These are phyloP conservation scores for Ridgeia piscesae DNA, from an alignment of 1,140 invertebrate genomes.

Conservation along the genomic window DNA sequence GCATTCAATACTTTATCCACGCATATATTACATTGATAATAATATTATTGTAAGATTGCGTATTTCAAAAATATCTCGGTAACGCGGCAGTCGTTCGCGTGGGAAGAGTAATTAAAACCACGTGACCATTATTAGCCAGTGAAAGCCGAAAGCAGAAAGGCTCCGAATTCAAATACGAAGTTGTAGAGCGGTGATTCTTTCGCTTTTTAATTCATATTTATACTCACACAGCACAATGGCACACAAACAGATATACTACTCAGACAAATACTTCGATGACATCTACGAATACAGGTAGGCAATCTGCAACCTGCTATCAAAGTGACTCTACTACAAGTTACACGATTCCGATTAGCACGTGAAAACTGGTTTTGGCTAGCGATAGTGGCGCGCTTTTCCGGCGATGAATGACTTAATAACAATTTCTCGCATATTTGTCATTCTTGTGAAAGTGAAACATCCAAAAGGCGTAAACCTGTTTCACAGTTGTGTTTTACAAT, in stretches of 20 bases:
- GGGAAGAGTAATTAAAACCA: neutral
- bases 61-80: neutral
- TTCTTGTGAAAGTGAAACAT: neutral
- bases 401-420: neutral
- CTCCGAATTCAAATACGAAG: conserved; percentile 15
- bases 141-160: neutral
- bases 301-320: neutral
- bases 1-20: neutral
- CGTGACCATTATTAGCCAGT: neutral
- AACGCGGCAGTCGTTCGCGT: neutral
- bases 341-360: neutral
- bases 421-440: neutral
- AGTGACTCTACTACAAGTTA: neutral
- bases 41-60: neutral
- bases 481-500: neutral
- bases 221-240: conserved; percentile 38
- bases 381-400: neutral
- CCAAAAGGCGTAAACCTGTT: neutral
- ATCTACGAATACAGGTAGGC: conserved; percentile 55
- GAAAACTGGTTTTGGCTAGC: neutral
- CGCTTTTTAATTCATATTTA: conserved; percentile 6
- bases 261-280: conserved; percentile 76
- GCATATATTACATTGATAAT: neutral
- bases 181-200: neutral
- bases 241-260: conserved; percentile 82